Base-by-base conservation (phyloP, 2,797 vertebrate genomes). In the Notolepis coatsorum region DNA sequence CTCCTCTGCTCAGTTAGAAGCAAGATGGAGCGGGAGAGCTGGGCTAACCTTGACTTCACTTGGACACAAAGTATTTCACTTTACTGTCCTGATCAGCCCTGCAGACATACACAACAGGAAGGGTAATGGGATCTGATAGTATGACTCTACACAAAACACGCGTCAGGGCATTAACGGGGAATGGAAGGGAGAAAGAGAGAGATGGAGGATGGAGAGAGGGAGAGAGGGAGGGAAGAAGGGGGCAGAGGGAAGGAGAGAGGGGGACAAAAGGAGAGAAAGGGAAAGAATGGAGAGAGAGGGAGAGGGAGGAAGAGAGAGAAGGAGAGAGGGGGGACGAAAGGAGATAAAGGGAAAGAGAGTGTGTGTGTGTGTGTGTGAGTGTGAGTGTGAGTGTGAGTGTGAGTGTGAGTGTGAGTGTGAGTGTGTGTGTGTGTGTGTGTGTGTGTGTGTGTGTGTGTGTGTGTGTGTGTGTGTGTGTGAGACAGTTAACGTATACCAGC, bases 1-100 rank as follows among this genome's bases (percentile, higher is more conserved):
- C 35, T 30, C 38, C 58, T 17, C 24, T 20, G 21, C 20, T 10
- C 2, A 23, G 39, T 59, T 39, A 45, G 31, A 38, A 77, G 69
- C 69, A 47, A 56, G 51, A 43, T 2, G 15, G n/a, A 24, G 38
- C 21, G 18, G 53, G 51, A 61, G 18, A 43, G 65, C 2, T 1
- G 1, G 23, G 20, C 30, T 53, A 51, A 81, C 56, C 67, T 72
- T 77, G 61, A 75, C 74, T 60, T 70, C 65, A 28, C 70, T 65
- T 63, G 58, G 35, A 50, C 39, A 5, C 18, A 13, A 38, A 63
- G 28, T 49, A 37, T 66, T 66, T 68, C 49, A 62, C 59, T 67
- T n/a, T 46, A 54, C 55, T 17, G 17, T 30, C 51, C 31, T n/a
- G n/a, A n/a, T n/a, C 39, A 37, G n/a, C 57, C 58, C 41, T 48